A percentile compares a stretch with the other conserved stretches of the same genome.
Conservation (phyloP, 2,113 vertebrate genomes). For the Dasyornis broadbenti region DNA sequence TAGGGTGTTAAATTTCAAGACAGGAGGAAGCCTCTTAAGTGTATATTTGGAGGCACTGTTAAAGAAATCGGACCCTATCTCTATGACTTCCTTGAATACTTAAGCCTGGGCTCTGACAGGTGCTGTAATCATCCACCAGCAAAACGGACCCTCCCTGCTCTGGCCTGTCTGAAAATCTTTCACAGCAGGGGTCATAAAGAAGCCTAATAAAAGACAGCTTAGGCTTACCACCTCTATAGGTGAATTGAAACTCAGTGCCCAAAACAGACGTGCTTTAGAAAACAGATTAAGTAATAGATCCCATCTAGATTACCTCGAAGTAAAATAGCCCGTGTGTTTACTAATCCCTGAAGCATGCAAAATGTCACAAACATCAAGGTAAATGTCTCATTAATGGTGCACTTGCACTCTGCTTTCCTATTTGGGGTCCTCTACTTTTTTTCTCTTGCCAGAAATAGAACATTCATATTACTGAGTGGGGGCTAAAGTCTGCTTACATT, state of each 20-base stretch:
- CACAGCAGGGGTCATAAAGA: background rate
- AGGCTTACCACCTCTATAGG: background rate
- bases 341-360: background rate
- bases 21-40: background rate
- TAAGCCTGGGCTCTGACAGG: background rate
- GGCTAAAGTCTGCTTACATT: background rate
- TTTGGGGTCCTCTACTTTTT: background rate
- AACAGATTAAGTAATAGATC: conserved; percentile 19
- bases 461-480: background rate
- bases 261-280: background rate
- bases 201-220: background rate
- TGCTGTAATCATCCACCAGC: conserved; percentile 7
- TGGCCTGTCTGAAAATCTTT: background rate
- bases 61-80: conserved; percentile 1
- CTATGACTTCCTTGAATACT: conserved; percentile 41
- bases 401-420: background rate
- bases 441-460: background rate
- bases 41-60: background rate
- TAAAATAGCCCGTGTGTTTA: background rate
- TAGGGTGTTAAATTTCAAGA: conserved; percentile 17
- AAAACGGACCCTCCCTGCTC: background rate
- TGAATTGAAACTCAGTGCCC: background rate
- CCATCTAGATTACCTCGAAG: background rate
- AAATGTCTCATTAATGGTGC: background rate
- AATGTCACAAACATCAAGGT: background rate